Percentiles rank a stretch among this genome's conserved stretches.
Evolutionary conservation across 1,140 invertebrate genomes (phyloP).

Genomic region (Apis florea): DNA sequence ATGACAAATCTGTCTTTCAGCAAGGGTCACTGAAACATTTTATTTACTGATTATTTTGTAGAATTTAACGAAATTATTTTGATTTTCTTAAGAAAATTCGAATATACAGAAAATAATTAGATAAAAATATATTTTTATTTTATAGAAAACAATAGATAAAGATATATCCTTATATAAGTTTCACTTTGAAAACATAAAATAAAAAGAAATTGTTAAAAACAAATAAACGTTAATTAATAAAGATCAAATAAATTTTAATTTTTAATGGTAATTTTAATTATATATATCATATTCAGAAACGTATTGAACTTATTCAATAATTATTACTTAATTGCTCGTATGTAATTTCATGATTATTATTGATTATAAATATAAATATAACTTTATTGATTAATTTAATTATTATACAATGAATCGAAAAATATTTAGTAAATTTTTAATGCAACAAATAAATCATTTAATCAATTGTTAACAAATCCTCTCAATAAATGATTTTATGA

Average conservation of each 20-base stretch:
- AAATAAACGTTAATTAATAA: too few species aligned
- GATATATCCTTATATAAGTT: too few species aligned
- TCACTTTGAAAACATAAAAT: too few species aligned
- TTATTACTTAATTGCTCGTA: background rate
- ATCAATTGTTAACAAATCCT: background rate
- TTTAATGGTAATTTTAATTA: background rate
- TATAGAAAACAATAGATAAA: too few species aligned
- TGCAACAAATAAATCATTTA: too few species aligned
- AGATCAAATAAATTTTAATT: too few species aligned
- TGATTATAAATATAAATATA: background rate
- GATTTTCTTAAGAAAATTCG: background rate
- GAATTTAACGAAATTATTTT: background rate
- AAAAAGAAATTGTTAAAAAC: too few species aligned
- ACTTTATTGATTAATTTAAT: background rate
- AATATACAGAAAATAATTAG: background rate
- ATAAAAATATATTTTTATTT: background rate
- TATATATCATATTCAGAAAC: background rate
- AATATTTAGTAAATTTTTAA: background rate
- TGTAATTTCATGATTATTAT: background rate
- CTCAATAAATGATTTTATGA: background rate
- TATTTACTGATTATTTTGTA: too few species aligned
- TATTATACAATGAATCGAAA: background rate
- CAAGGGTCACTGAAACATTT: background rate
- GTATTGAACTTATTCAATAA: background rate
- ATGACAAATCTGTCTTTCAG: background rate